Evolutionary conservation across 2,888 invertebrate species (phyloP).

Genomic region (Lasioglossum morio): DNA sequence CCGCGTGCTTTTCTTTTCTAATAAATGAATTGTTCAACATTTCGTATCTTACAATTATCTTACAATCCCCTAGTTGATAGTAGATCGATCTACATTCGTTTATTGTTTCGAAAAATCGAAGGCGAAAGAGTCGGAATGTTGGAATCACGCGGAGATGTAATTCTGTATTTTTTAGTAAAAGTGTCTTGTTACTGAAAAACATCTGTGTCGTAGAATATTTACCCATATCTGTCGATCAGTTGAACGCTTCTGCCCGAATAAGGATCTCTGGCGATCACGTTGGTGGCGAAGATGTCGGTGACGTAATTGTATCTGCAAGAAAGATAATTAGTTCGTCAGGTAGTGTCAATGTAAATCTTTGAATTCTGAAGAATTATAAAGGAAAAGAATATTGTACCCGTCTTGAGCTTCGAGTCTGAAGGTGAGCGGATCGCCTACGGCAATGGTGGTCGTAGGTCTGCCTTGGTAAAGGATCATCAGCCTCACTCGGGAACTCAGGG

Average conservation of each 20-base stretch:
- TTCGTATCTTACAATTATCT: no score
- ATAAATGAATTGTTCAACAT: no score
- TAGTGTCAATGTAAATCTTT: not conserved
- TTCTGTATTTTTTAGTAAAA: no score
- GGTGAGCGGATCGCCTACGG: slow-evolving; percentile 96
- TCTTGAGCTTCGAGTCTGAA: slow-evolving; percentile 95
- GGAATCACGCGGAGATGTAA: not conserved
- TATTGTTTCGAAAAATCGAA: not conserved
- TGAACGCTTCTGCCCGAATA: slow-evolving; percentile 96
- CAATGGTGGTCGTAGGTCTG: slow-evolving; percentile 95
- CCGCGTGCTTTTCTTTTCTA: no score
- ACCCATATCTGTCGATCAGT: slow-evolving; percentile 95
- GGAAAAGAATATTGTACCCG: slow-evolving; percentile 84
- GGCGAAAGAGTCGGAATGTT: not conserved
- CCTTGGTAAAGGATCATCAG: slow-evolving; percentile 95
- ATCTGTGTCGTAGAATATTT: slow-evolving; percentile 76
- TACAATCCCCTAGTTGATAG: not conserved
- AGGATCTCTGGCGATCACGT: slow-evolving; percentile 96
- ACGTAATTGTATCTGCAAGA: slow-evolving; percentile 89
- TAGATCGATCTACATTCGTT: not conserved
- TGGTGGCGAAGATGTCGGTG: slow-evolving; percentile 96
- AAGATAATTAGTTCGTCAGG: not conserved
- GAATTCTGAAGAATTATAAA: not conserved
- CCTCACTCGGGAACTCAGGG: slow-evolving; percentile 94
- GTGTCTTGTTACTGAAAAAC: not conserved